Conservation (phyloP, 53 echinoderm and acorn worm genomes). For the Glandiceps talaboti region DNA sequence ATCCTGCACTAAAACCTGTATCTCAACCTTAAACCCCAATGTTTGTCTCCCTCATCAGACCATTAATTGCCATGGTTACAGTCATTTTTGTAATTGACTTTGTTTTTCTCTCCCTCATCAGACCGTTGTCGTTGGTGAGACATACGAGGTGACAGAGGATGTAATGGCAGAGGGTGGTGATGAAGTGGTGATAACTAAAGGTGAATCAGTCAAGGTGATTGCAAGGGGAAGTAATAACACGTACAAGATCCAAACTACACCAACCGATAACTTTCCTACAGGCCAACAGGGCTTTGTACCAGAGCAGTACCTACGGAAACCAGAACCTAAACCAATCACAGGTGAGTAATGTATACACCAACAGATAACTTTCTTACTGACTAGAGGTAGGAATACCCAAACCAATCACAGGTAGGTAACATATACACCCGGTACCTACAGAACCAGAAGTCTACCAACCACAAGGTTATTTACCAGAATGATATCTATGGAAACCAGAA, state of each 20-base stretch:
- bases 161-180: conserved; percentile 23
- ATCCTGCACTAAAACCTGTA: too few relatives aligned
- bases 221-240: conserved; percentile 22
- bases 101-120: neutral
- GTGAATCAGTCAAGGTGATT: conserved; percentile 31
- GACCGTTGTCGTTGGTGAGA: neutral
- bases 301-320: conserved; percentile 18
- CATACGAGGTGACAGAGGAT: conserved; percentile 24
- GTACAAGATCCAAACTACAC: conserved; percentile 37
- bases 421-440: too few relatives aligned
- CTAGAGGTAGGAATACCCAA: too few relatives aligned
- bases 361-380: too few relatives aligned
- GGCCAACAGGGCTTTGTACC: conserved; percentile 27
- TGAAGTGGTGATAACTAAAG: conserved; percentile 21
- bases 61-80: too few relatives aligned
- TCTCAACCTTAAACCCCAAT: too few relatives aligned
- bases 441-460: too few relatives aligned
- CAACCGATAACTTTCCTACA: conserved; percentile 5
- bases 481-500: too few relatives aligned
- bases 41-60: too few relatives aligned
- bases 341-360: neutral
- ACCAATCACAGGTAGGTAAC: too few relatives aligned
- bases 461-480: too few relatives aligned
- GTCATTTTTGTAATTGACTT: too few relatives aligned
- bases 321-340: neutral